Conservation (phyloP, 2,113 vertebrate species). For the Tinamus guttatus region DNA sequence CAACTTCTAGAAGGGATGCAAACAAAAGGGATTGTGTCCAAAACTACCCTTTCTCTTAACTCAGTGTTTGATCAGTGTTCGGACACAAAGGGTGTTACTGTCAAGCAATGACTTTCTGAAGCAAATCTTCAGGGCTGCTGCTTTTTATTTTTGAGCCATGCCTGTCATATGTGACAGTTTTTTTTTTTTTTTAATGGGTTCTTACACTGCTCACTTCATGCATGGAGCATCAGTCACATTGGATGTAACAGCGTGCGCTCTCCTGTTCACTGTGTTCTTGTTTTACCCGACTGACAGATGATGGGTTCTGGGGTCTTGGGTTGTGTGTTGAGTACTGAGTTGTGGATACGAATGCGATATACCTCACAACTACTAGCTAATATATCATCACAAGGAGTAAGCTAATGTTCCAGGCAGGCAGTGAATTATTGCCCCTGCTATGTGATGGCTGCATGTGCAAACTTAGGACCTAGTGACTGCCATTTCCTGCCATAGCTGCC, state of each 20-base stretch:
- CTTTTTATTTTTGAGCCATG: slow-evolving; percentile 71
- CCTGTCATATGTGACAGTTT: slow-evolving; percentile 28
- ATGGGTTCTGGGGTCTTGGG: neutral
- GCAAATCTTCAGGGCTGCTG: neutral
- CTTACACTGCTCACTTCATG: slow-evolving; percentile 27
- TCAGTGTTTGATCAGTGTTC: neutral
- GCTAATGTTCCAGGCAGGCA: slow-evolving; percentile 29
- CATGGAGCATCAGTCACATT: neutral
- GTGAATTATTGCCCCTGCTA: neutral
- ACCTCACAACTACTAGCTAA: slow-evolving; percentile 61
- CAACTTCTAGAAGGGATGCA: slow-evolving; percentile 14
- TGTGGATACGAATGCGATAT: slow-evolving; percentile 54
- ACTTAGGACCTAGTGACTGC: neutral
- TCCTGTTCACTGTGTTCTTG: neutral
- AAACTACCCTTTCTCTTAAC: neutral
- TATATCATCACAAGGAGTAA: slow-evolving; percentile 36
- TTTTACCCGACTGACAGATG: neutral
- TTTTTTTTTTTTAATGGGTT: neutral
- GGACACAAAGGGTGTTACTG: neutral
- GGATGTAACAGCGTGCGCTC: neutral
- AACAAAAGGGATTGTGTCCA: neutral
- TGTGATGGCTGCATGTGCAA: neutral
- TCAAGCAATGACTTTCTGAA: slow-evolving; percentile 22
- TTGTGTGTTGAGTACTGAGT: slow-evolving; percentile 8
- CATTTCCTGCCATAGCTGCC: neutral